A percentile compares a stretch with the other conserved stretches of the same genome.
Conservation (phyloP, 2,888 invertebrate genomes). For the Saturnia japonica region DNA sequence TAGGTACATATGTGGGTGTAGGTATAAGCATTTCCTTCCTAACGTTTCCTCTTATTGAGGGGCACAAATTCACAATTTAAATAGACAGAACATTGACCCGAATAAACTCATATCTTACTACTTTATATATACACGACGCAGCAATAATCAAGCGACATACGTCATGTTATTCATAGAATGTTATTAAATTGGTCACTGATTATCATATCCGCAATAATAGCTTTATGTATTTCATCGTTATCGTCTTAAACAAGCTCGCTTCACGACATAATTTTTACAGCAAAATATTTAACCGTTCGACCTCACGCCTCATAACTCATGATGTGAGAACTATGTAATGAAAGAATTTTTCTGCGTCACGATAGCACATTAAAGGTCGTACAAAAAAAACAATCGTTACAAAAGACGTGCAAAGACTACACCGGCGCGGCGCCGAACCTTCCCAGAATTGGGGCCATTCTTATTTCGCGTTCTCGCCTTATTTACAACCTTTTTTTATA, state of each 20-base stretch:
- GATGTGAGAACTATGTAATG: constrained; percentile 21
- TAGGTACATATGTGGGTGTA: constrained; percentile 64
- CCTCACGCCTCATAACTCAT: constrained; percentile 9
- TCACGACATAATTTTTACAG: neutral
- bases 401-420: constrained; percentile 73
- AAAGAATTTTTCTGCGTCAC: constrained; percentile 64
- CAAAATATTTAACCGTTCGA: neutral
- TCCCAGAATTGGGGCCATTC: constrained; percentile 78
- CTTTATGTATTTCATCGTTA: constrained; percentile 32
- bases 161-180: neutral
- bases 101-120: neutral
- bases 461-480: constrained; percentile 80
- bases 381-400: constrained; percentile 75
- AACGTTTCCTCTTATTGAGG: constrained; percentile 61
- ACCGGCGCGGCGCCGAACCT: constrained; percentile 79
- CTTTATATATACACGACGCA: neutral
- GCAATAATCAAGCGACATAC: neutral
- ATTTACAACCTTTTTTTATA: constrained; percentile 74
- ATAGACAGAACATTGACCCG: neutral
- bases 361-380: constrained; percentile 74
- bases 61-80: constrained; percentile 19
- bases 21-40: constrained; percentile 71
- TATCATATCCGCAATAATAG: constrained; percentile 45
- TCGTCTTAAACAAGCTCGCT: constrained; percentile 14
- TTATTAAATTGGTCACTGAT: constrained; percentile 50